A percentile compares a stretch with the other conserved stretches of the same genome.
These are phyloP conservation scores for Sciurus niger DNA, from an alignment of 2,113 vertebrate genomes.

Conservation along the genomic window DNA sequence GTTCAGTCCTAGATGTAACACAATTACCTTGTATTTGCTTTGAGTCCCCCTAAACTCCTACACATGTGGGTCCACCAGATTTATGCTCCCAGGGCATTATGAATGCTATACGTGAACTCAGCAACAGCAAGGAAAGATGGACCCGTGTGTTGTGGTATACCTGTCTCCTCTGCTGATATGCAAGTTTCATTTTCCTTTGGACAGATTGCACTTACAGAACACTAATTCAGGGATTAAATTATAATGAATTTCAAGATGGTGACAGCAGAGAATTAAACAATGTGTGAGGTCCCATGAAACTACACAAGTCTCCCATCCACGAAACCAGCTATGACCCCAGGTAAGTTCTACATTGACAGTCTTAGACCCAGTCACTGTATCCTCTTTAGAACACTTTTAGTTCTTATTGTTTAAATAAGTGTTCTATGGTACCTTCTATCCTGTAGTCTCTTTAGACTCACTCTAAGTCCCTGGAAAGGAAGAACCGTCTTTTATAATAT, in stretches of 20 bases:
- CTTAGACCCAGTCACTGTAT: not conserved
- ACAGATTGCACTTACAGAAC: not conserved
- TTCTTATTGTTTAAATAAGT: not conserved
- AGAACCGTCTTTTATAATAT: not conserved
- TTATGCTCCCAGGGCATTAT: too few species aligned
- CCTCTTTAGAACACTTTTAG: not conserved
- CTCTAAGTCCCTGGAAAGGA: not conserved
- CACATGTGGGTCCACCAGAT: not conserved
- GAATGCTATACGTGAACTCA: not conserved
- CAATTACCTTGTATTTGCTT: not conserved
- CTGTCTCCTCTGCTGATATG: not conserved
- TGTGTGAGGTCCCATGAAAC: not conserved
- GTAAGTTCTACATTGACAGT: not conserved
- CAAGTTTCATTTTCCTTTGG: not conserved
- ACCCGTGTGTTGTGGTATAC: accelerated
- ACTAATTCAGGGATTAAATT: not conserved
- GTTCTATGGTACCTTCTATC: not conserved
- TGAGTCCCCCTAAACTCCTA: not conserved
- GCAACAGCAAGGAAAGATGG: not conserved
- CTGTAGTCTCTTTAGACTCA: not conserved
- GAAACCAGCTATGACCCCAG: not conserved
- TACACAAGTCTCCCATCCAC: not conserved
- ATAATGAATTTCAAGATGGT: slow-evolving; percentile 31
- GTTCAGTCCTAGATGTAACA: not conserved
- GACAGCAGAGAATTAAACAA: not conserved